Conservation (phyloP, 2,888 invertebrate genomes). For the Neoscelio sp. region DNA sequence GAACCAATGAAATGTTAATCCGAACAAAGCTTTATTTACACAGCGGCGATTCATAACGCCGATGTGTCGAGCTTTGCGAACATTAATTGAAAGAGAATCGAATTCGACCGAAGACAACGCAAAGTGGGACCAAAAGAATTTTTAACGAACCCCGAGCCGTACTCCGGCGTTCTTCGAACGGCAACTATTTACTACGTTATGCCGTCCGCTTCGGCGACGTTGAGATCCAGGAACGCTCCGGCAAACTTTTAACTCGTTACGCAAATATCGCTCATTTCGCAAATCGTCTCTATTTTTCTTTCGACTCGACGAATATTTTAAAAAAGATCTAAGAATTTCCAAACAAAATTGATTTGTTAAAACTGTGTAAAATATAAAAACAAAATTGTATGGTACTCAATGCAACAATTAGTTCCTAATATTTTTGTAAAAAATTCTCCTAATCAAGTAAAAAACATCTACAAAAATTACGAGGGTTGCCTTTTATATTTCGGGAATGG, state of each 20-base stretch:
- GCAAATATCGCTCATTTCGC: background rate
- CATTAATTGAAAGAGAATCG: conserved; percentile 62
- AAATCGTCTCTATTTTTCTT: no score
- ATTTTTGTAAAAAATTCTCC: no score
- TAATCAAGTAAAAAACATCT: no score
- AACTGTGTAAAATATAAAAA: no score
- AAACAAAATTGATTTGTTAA: no score
- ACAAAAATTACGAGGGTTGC: no score
- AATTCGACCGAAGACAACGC: conserved; percentile 44
- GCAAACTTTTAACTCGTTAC: conserved; percentile 33
- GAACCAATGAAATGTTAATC: conserved; percentile 48
- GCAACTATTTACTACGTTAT: conserved; percentile 50
- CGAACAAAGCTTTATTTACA: conserved; percentile 57
- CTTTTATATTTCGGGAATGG: no score
- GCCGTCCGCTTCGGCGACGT: conserved; percentile 26
- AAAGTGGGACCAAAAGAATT: conserved; percentile 49
- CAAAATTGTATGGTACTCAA: no score
- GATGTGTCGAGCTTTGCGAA: conserved; percentile 51
- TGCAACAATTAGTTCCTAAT: no score
- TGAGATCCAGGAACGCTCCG: conserved; percentile 10
- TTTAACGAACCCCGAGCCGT: conserved; percentile 55
- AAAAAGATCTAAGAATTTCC: no score
- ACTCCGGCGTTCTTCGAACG: conserved; percentile 49
- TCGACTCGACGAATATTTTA: no score
- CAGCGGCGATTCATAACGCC: conserved; percentile 48